These are phyloP conservation scores for Picathartes gymnocephalus DNA, from an alignment of 2,113 vertebrate genomes.

Conservation along the genomic window DNA sequence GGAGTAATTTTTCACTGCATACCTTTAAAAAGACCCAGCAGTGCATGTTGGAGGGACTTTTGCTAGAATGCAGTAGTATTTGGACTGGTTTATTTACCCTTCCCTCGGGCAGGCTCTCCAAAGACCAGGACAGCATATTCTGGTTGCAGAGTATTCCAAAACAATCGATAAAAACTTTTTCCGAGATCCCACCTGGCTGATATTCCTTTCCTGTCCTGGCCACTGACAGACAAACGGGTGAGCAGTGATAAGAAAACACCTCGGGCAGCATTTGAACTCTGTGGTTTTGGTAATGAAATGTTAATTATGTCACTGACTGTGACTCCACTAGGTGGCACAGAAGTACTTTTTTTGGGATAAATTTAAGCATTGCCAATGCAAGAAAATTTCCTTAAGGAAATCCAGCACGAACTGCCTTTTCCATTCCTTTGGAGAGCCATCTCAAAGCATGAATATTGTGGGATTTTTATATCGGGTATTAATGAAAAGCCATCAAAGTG, in stretches of 20 bases:
- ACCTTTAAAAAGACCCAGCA: neutral
- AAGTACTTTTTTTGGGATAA: neutral
- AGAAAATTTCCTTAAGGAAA: neutral
- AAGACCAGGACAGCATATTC: neutral
- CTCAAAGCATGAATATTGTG: neutral
- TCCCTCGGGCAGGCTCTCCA: neutral
- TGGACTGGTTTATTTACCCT: neutral
- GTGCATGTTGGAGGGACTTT: neutral
- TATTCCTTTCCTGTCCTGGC: neutral
- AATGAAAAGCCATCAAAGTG: neutral
- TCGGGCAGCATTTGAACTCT: neutral
- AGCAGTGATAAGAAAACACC: neutral
- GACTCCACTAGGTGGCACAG: constrained; percentile 49
- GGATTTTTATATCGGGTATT: neutral
- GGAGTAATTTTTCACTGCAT: neutral
- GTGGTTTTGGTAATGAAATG: neutral
- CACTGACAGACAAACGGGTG: neutral
- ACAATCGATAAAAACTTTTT: neutral
- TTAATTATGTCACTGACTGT: neutral
- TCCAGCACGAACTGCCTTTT: neutral
- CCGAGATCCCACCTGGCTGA: neutral
- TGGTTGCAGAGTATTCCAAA: neutral
- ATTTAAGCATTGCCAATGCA: accelerated
- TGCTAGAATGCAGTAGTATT: neutral
- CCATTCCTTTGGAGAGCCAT: neutral